phyloP scores from a whole-genome alignment of 2,113 vertebrate genomes.

The Istiophorus platypterus region DNA sequence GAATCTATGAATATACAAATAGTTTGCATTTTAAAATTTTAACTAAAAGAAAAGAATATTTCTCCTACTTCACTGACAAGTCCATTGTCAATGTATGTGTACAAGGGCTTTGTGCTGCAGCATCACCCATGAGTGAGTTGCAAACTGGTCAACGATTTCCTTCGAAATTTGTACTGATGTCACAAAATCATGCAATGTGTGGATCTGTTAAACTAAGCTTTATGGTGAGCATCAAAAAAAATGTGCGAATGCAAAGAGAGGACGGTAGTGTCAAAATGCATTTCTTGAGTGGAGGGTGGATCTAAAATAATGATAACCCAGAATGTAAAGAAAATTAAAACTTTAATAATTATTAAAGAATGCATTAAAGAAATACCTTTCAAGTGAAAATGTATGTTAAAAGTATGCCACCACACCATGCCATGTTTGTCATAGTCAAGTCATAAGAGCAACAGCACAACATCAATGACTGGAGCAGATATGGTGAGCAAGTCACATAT shows the following conservation, averaged over 20 bases:
- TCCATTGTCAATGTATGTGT: background rate
- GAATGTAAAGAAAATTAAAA: too few species aligned
- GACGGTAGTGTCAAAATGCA: too few species aligned
- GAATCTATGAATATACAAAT: too few species aligned
- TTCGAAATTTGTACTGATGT: background rate
- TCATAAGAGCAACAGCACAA: background rate
- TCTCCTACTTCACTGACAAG: background rate
- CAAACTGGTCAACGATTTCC: background rate
- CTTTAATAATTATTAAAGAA: too few species aligned
- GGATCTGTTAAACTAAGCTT: too few species aligned
- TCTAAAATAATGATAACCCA: too few species aligned
- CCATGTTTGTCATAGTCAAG: background rate
- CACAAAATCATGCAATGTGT: background rate
- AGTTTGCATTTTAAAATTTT: too few species aligned
- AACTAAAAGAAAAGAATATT: too few species aligned
- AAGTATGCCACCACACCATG: background rate
- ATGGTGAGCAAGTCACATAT: slow-evolving; percentile 23
- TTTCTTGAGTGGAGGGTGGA: too few species aligned
- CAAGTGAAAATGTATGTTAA: background rate
- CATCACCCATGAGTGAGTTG: background rate
- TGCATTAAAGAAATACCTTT: background rate
- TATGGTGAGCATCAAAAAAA: too few species aligned
- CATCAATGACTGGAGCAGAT: slow-evolving; percentile 3
- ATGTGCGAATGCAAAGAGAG: too few species aligned
- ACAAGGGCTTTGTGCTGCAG: background rate